phyloP scores from a whole-genome alignment of 2,113 vertebrate genomes.

The Cercocebus atys region DNA sequence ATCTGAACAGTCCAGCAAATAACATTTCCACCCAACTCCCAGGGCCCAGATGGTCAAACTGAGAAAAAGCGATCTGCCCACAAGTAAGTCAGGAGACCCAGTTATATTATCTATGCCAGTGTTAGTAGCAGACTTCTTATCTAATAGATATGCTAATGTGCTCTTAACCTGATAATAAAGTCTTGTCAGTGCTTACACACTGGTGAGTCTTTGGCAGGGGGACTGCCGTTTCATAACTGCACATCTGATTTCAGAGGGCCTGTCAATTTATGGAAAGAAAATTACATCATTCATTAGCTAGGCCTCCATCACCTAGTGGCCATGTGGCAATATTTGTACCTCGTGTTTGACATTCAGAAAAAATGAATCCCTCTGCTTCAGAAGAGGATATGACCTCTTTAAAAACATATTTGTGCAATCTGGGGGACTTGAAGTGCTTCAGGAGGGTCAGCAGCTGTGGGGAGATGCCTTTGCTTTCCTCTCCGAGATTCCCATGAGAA shows the following conservation, averaged over 20 bases:
- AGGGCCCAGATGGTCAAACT: background rate
- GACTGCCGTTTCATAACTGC: background rate
- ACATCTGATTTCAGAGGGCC: slow-evolving; percentile 45
- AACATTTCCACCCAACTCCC: slow-evolving; percentile 28
- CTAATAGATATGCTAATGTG: slow-evolving; percentile 62
- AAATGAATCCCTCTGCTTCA: background rate
- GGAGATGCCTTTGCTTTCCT: background rate
- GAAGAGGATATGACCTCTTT: background rate
- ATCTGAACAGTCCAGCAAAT: slow-evolving; percentile 63
- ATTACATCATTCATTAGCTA: slow-evolving; percentile 32
- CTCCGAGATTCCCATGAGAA: background rate
- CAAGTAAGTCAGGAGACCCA: slow-evolving; percentile 7
- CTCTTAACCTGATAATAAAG: slow-evolving; percentile 52
- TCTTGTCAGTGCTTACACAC: background rate
- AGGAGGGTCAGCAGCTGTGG: background rate
- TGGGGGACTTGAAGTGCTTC: background rate
- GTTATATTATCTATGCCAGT: background rate
- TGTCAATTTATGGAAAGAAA: background rate
- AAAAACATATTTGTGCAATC: too few species aligned
- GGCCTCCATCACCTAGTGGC: background rate
- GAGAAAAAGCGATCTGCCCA: background rate
- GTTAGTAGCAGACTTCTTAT: background rate
- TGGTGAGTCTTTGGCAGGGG: background rate
- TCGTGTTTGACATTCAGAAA: background rate
- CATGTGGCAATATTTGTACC: background rate